Conservation (phyloP, 1,140 invertebrate species). For the Homarus americanus region DNA sequence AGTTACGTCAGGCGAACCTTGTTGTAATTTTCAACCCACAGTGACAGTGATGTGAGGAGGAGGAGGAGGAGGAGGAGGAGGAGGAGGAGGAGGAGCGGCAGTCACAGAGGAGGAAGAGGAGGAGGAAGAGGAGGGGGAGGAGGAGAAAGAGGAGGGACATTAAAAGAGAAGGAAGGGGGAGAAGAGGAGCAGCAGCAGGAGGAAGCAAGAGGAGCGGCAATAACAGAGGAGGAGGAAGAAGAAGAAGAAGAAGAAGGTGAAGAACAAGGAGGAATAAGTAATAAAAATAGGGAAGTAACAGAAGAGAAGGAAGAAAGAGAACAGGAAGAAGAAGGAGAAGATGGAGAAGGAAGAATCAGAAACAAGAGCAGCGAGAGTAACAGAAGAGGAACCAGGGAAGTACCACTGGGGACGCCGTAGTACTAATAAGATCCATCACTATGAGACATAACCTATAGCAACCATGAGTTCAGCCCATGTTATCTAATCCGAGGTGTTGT, state of each 20-base stretch:
- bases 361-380: background rate
- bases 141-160: too few species aligned
- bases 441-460: slow-evolving; percentile 8
- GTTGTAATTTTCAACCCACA: too few species aligned
- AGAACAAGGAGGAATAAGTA: background rate
- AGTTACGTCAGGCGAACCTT: too few species aligned
- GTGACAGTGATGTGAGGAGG: too few species aligned
- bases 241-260: background rate
- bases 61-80: too few species aligned
- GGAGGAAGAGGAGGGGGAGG: too few species aligned
- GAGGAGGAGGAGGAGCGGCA: too few species aligned
- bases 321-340: background rate
- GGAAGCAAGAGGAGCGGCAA: too few species aligned
- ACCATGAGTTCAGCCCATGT: background rate
- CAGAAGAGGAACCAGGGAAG: too few species aligned
- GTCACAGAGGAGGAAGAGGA: too few species aligned
- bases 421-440: slow-evolving; percentile 11
- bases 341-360: background rate
- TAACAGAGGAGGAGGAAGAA: background rate
- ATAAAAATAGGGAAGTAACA: background rate
- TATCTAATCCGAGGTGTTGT: slow-evolving; percentile 29
- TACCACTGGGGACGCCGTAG: background rate
- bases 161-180: too few species aligned
- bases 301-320: background rate
- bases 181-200: too few species aligned